Evolutionary conservation across 2,113 vertebrate species (phyloP).

Genomic region (Coryphaenoides rupestris): DNA sequence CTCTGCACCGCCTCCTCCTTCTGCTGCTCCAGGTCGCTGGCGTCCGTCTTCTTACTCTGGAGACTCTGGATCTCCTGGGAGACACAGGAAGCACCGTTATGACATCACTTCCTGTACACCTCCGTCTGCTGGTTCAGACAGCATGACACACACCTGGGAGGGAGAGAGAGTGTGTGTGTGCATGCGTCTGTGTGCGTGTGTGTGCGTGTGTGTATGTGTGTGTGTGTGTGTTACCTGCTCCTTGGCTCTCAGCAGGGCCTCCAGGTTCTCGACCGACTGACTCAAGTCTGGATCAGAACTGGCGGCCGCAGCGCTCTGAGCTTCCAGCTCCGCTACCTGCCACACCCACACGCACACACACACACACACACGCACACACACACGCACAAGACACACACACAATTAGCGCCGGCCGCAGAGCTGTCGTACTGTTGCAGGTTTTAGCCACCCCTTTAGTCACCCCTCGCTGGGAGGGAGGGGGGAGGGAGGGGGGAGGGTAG

Average conservation of each 20-base stretch:
- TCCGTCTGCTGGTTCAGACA: too few relatives aligned
- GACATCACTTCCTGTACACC: neutral
- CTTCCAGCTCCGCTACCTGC: slow-evolving; percentile 88
- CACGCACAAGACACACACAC: too few relatives aligned
- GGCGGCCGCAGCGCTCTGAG: slow-evolving; percentile 68
- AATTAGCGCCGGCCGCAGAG: too few relatives aligned
- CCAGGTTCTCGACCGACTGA: slow-evolving; percentile 82
- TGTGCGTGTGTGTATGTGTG: too few relatives aligned
- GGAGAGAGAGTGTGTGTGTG: too few relatives aligned
- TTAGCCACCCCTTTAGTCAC: too few relatives aligned
- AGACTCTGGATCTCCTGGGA: slow-evolving; percentile 86
- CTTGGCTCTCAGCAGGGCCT: slow-evolving; percentile 82
- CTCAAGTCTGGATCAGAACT: slow-evolving; percentile 66
- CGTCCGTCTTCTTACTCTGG: slow-evolving; percentile 78
- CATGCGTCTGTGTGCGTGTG: too few relatives aligned
- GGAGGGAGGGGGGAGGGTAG: too few relatives aligned
- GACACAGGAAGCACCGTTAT: slow-evolving; percentile 24
- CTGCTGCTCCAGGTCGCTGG: slow-evolving; percentile 75
- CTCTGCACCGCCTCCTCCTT: slow-evolving; percentile 81
- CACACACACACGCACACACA: neutral
- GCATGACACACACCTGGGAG: too few relatives aligned
- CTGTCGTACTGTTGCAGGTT: too few relatives aligned
- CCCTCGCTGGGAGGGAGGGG: too few relatives aligned
- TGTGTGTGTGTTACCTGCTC: slow-evolving; percentile 77
- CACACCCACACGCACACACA: slow-evolving; percentile 16